Evolutionary conservation across 2,888 invertebrate genomes (phyloP).

Genomic region (Zygaena filipendulae): DNA sequence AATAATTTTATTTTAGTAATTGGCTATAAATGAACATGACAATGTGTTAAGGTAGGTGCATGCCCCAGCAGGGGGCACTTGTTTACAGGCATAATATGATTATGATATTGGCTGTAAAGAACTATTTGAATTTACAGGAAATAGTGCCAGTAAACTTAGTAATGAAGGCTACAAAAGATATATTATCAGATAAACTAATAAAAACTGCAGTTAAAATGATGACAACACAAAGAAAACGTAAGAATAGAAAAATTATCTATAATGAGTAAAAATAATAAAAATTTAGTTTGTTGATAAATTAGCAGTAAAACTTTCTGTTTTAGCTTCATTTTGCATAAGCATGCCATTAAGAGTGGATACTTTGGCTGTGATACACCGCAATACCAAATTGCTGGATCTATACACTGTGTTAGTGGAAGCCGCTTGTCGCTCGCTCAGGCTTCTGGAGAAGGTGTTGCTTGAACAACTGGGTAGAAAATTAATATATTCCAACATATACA

Average conservation of each 20-base stretch:
- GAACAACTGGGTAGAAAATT: conserved; percentile 66
- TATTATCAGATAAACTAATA: conserved; percentile 57
- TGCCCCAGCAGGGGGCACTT: too few species aligned
- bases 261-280: conserved; percentile 1
- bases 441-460: conserved; percentile 72
- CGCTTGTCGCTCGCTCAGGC: conserved; percentile 74
- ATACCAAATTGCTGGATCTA: conserved; percentile 71
- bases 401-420: conserved; percentile 82
- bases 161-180: conserved; percentile 71
- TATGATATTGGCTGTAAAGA: too few species aligned
- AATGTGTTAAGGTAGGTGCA: too few species aligned
- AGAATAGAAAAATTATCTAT: conserved; percentile 23
- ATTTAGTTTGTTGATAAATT: too few species aligned
- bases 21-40: too few species aligned
- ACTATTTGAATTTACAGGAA: conserved; percentile 67
- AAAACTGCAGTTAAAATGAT: conserved; percentile 67
- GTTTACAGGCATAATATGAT: too few species aligned
- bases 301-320: conserved; percentile 18
- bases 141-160: conserved; percentile 70
- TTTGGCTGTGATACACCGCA: conserved; percentile 75
- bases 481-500: too few species aligned
- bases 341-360: conserved; percentile 77
- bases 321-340: conserved; percentile 61
- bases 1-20: too few species aligned
- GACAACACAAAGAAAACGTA: conserved; percentile 74